These are phyloP conservation scores for Danio aesculapii DNA, from an alignment of 2,797 vertebrate genomes.

Conservation along the genomic window DNA sequence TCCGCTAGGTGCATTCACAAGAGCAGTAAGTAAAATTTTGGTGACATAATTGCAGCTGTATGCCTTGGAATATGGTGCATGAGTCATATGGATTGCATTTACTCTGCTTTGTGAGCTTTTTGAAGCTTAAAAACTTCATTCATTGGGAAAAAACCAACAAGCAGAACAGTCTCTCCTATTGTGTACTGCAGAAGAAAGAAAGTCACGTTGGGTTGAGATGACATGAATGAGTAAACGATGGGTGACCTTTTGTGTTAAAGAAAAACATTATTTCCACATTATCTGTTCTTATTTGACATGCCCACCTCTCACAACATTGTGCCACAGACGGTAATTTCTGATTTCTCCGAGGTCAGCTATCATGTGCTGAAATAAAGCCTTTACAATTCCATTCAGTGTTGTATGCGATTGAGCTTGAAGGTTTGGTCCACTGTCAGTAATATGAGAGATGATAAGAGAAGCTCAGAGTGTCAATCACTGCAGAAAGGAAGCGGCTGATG, in stretches of 20 bases:
- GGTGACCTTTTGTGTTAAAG: slow-evolving; percentile 4
- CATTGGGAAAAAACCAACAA: not conserved
- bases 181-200: not conserved
- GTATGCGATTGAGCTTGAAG: slow-evolving; percentile 30
- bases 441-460: slow-evolving; percentile 57
- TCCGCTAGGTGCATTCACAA: not conserved
- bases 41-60: not conserved
- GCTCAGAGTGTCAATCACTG: slow-evolving; percentile 58
- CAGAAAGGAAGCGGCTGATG: slow-evolving; percentile 43
- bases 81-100: slow-evolving; percentile 3
- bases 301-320: slow-evolving; percentile 17
- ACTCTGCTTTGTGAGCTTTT: not conserved
- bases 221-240: not conserved
- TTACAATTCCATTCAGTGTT: slow-evolving; percentile 29
- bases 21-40: not conserved
- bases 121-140: not conserved
- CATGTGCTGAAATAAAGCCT: slow-evolving; percentile 47
- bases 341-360: slow-evolving; percentile 38
- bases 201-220: slow-evolving; percentile 14
- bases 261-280: slow-evolving; percentile 2
- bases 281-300: not conserved
- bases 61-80: not conserved
- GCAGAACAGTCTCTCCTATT: not conserved
- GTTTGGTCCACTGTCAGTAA: slow-evolving; percentile 53
- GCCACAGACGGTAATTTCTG: not conserved